phyloP scores from a whole-genome alignment of 37 sponge, comb jelly and placozoan genomes.

The Theonella swinhoei region DNA sequence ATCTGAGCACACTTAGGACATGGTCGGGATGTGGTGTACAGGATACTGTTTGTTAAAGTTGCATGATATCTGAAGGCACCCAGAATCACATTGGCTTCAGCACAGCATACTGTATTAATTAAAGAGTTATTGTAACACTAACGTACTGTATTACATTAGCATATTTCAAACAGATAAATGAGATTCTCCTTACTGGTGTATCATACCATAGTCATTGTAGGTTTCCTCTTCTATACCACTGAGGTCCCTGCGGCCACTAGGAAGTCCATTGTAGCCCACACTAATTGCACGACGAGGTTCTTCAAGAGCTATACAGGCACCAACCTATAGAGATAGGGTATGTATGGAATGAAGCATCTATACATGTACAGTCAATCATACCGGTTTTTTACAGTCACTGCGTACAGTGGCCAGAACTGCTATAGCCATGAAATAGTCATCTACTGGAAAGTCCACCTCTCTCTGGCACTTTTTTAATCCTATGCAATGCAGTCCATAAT shows the following conservation, averaged over 20 bases:
- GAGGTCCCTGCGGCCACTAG: too few species aligned
- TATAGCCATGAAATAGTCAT: not conserved
- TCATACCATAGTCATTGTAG: too few species aligned
- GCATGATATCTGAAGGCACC: not conserved
- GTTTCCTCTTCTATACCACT: too few species aligned
- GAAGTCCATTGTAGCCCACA: not conserved
- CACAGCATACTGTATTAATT: not conserved
- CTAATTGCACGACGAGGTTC: not conserved
- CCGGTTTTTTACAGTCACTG: not conserved
- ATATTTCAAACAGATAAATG: too few species aligned
- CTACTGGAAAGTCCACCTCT: not conserved
- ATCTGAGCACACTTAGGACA: not conserved
- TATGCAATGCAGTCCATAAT: too few species aligned
- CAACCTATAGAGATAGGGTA: not conserved
- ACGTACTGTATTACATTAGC: too few species aligned
- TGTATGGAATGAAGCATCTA: not conserved
- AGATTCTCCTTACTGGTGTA: too few species aligned
- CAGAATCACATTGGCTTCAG: not conserved
- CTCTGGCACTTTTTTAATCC: not conserved
- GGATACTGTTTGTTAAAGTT: not conserved
- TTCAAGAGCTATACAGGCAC: not conserved
- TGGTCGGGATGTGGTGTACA: not conserved
- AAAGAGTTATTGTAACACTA: too few species aligned
- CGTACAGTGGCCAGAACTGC: not conserved
- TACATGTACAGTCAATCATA: not conserved